Base-by-base conservation (phyloP, 1,140 invertebrate genomes). In the Bathynomus jamesi region DNA sequence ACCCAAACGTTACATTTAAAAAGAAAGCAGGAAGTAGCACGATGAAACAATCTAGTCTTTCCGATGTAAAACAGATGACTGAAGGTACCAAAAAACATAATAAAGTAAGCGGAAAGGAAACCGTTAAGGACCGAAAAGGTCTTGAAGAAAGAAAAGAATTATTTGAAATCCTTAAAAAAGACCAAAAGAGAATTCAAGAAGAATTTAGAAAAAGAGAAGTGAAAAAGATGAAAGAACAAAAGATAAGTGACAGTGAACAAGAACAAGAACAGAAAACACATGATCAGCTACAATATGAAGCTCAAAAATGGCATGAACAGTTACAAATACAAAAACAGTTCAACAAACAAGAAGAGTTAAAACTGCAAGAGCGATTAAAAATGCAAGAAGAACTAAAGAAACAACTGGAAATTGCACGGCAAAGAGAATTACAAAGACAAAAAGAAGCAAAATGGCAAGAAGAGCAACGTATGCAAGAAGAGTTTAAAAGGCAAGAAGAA, bases 121-220 rank as follows among this genome's bases (percentile, higher is more conserved):
- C n/a, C n/a, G n/a, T n/a, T n/a, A n/a, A n/a, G n/a, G n/a, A n/a
- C n/a, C n/a, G n/a, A n/a, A n/a, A n/a, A n/a, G n/a, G n/a, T n/a
- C n/a, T n/a, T n/a, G 65, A 67, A 40, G 31, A 67, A 40, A 31
- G 46, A 46, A 67, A 67, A 69, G 24, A 31, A 17, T 24, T 69
- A 17, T 53, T 60, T 17, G 67, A 69, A 11, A 28, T 29, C 25
- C 25, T 28, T 13, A 74, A 40, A 40, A 62, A 65, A 28, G 46
- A 69, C 13, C 53, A 70, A 61, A 61, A 74, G 60, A 71, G 28
- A 64, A 53, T 28, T 30, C 27, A 71, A 61, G 73, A 74, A 8
- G 69, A 74, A 61, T 70, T 67, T 40, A 61, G 11, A 24, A 67
- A 62, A 40, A 67, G 61, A 31, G 72, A 73, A n/a, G 40, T 70